Conservation (phyloP, 2,888 invertebrate genomes). For the Penaeus monodon region DNA sequence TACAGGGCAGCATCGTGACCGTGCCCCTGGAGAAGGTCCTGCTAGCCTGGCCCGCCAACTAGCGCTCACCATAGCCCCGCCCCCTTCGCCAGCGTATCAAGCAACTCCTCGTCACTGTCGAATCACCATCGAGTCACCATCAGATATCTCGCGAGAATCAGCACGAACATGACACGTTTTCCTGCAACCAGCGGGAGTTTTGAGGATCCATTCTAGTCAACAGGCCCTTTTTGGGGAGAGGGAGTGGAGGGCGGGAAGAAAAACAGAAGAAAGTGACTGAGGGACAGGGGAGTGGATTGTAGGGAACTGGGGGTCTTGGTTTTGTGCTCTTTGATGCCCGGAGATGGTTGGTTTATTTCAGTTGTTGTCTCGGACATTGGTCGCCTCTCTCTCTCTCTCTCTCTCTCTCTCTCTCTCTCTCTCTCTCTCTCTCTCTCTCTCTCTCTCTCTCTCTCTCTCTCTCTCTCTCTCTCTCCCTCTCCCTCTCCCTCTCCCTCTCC, state of each 20-base stretch:
- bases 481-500: neutral
- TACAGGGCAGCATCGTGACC: constrained; percentile 53
- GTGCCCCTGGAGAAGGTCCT: constrained; percentile 53
- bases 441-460: neutral
- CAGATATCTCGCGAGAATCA: no score
- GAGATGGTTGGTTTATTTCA: no score
- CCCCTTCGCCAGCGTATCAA: no score
- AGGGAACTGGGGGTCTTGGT: neutral
- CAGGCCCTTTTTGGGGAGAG: no score
- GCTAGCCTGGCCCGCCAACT: constrained; percentile 49
- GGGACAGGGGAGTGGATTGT: neutral
- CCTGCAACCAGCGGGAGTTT: no score
- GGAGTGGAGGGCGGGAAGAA: no score
- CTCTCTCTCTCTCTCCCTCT: neutral
- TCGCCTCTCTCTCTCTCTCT: neutral
- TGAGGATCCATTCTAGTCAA: no score
- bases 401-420: constrained; percentile 10
- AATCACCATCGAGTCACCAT: no score
- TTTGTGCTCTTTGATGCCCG: no score
- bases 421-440: constrained; percentile 7
- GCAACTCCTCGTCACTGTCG: neutral
- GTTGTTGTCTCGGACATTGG: neutral
- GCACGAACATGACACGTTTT: no score
- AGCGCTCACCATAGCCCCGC: neutral
- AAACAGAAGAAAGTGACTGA: no score